These are phyloP conservation scores for Hymenochirus boettgeri DNA, from an alignment of 2,113 vertebrate genomes.

Conservation along the genomic window DNA sequence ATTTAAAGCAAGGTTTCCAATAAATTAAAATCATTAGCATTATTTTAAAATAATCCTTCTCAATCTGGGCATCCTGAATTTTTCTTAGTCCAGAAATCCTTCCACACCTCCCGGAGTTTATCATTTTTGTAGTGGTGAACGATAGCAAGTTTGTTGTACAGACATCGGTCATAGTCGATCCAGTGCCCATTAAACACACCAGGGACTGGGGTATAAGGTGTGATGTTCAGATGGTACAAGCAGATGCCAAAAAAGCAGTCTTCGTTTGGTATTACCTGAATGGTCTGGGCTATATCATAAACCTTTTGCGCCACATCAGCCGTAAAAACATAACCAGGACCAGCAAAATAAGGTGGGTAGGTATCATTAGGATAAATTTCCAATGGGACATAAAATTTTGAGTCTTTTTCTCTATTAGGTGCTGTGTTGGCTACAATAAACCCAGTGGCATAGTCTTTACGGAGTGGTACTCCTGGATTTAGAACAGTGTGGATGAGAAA, in stretches of 20 bases:
- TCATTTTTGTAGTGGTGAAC: neutral
- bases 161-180: neutral
- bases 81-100: neutral
- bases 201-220: neutral
- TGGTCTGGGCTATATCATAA: neutral
- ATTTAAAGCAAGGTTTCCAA: too few species aligned
- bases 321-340: constrained; percentile 39
- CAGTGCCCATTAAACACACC: constrained; percentile 3
- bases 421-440: neutral
- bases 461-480: neutral
- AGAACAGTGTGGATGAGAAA: constrained; percentile 36
- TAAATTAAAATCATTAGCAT: too few species aligned
- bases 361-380: constrained; percentile 17
- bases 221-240: constrained; percentile 22
- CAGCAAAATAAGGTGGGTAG: constrained; percentile 45
- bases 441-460: constrained; percentile 43
- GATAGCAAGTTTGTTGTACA: neutral
- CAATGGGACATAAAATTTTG: constrained; percentile 38
- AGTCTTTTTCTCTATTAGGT: neutral
- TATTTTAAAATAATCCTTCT: too few species aligned
- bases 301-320: constrained; percentile 42
- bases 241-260: constrained; percentile 40
- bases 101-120: neutral
- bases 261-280: constrained; percentile 40
- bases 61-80: neutral